Evolutionary conservation across 2,888 invertebrate genomes (phyloP), one percentile per base, ranked within the genome.

Genomic region (Melangyna quadrimaculata): DNA sequence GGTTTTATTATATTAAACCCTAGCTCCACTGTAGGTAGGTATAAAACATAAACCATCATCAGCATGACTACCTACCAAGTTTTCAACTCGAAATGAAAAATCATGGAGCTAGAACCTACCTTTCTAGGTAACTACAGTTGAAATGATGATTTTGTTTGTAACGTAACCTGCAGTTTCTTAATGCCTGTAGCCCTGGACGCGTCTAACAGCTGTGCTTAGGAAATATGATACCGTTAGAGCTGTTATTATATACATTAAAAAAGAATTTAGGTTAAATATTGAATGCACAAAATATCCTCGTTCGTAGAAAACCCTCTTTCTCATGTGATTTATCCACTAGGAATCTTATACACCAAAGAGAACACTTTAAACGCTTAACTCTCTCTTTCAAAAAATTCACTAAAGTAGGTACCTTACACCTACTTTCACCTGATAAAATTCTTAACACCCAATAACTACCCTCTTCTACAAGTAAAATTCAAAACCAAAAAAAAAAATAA

Each of bases 301-400:
- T n/a, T n/a, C n/a, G n/a, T n/a, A n/a, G n/a, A n/a, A n/a, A n/a
- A n/a, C n/a, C n/a, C n/a, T n/a, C n/a, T n/a, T n/a, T n/a, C n/a
- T n/a, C n/a, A n/a, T n/a, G n/a, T n/a, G n/a, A n/a, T n/a, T n/a
- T n/a, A n/a, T n/a, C n/a, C n/a, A n/a, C n/a, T n/a, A n/a, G 19
- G 12, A 63, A 69, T 57, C 77, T 77, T 71, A 65, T 59, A 72
- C 65, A 48, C 27, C 22, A 14, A 77, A 77, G 82, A 78, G 67
- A 78, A 71, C 43, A 73, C 67, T 14, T n/a, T 19, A 61, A 61
- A 45, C 57, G 43, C 40, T 79, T 74, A 51, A 81, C 65, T 69
- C 63, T 73, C 53, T 78, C 61, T 69, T 57, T 0, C n/a, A 53
- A 27, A 14, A 14, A 14, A 51, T 27, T 4, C 6, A 27, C 6